These are phyloP conservation scores for Globia sparganii DNA, from an alignment of 2,888 invertebrate genomes.

Conservation along the genomic window DNA sequence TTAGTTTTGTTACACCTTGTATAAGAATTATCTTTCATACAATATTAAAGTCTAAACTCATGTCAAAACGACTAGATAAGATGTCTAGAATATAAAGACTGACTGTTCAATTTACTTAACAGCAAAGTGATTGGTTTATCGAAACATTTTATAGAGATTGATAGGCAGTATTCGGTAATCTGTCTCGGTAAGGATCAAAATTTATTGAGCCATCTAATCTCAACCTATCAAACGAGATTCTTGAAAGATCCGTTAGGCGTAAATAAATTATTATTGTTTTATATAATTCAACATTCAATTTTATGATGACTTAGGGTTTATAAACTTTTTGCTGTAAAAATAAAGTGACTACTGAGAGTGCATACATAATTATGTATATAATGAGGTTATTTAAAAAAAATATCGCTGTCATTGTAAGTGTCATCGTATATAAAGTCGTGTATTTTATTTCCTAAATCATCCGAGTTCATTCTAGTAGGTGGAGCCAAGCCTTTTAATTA, in stretches of 20 bases:
- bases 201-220: conserved; percentile 19
- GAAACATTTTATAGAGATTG: not conserved
- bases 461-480: not conserved
- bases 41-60: not conserved
- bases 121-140: conserved; percentile 1
- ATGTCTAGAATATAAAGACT: not conserved
- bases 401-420: not conserved
- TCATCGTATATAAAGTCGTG: not conserved
- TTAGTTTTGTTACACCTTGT: no score
- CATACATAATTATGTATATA: not conserved
- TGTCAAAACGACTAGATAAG: not conserved
- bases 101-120: not conserved
- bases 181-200: not conserved
- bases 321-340: not conserved
- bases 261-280: not conserved
- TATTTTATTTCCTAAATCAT: not conserved
- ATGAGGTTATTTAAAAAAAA: no score
- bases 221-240: conserved; percentile 13
- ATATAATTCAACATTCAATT: not conserved
- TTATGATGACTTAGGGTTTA: not conserved
- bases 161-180: not conserved
- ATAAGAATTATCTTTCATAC: not conserved
- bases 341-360: not conserved
- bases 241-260: not conserved
- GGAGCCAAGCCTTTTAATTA: not conserved